A percentile compares a stretch with the other conserved stretches of the same genome.
phyloP scores from a whole-genome alignment of 2,113 vertebrate genomes.

The Grantiella picta region DNA sequence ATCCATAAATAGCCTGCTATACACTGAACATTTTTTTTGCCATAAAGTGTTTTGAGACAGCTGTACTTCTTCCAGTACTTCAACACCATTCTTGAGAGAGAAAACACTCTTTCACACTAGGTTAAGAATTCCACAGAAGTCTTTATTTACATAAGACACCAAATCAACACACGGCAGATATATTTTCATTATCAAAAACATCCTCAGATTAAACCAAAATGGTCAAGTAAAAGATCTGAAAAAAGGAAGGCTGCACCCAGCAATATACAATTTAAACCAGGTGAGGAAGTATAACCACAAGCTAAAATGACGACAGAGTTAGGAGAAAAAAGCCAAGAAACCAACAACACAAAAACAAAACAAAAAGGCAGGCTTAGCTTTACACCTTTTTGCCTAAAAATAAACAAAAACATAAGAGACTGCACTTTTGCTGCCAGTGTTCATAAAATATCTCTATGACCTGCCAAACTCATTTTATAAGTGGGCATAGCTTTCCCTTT shows the following conservation, averaged over 20 bases:
- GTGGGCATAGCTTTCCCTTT: not conserved
- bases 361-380: not conserved
- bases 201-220: not conserved
- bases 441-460: not conserved
- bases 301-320: not conserved
- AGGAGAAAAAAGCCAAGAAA: not conserved
- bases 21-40: not conserved
- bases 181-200: not conserved
- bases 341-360: not conserved
- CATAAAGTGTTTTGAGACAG: not conserved
- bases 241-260: not conserved
- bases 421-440: not conserved
- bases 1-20: not conserved
- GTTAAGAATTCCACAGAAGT: not conserved
- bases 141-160: not conserved
- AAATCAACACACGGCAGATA: not conserved
- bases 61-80: not conserved
- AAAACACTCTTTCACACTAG: not conserved
- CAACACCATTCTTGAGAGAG: not conserved
- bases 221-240: not conserved
- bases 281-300: conserved; percentile 27
- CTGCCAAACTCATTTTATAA: not conserved
- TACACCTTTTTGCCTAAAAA: conserved; percentile 53
- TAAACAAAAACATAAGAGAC: not conserved
- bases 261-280: not conserved